phyloP scores from a whole-genome alignment of 64 coral and sea anemone species.

The Stylophora pistillata region DNA sequence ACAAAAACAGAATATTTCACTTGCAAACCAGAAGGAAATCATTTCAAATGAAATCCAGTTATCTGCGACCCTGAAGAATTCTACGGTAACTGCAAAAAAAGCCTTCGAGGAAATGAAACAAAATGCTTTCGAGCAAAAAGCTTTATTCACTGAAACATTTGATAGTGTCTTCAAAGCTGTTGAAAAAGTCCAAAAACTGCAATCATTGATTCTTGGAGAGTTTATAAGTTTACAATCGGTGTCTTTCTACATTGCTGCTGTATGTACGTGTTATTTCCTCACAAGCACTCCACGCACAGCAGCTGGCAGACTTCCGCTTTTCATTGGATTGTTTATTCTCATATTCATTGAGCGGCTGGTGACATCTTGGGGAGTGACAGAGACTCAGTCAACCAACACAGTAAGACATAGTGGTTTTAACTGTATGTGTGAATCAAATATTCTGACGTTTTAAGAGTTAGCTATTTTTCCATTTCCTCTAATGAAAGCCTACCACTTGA shows the following conservation, averaged over 20 bases:
- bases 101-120: slow-evolving; percentile 91
- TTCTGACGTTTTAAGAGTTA: too few species aligned
- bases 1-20: slow-evolving; percentile 78
- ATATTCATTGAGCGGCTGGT: slow-evolving; percentile 77
- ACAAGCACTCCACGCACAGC: slow-evolving; percentile 87
- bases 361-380: slow-evolving; percentile 65
- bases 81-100: slow-evolving; percentile 70
- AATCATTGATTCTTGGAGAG: slow-evolving; percentile 91
- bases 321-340: slow-evolving; percentile 59
- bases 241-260: slow-evolving; percentile 83
- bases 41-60: slow-evolving; percentile 66
- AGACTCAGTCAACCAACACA: background rate
- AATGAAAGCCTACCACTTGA: too few species aligned
- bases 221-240: slow-evolving; percentile 94
- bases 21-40: slow-evolving; percentile 86
- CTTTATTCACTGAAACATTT: slow-evolving; percentile 94
- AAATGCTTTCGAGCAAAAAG: slow-evolving; percentile 75
- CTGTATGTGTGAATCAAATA: too few species aligned
- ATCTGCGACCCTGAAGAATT: slow-evolving; percentile 66
- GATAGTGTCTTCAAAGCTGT: slow-evolving; percentile 86
- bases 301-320: slow-evolving; percentile 74
- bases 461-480: too few species aligned
- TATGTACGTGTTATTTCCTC: slow-evolving; percentile 87
- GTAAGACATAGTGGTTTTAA: background rate
- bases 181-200: slow-evolving; percentile 77